Evolutionary conservation across 2,113 vertebrate genomes (phyloP).

Genomic region (Sylvia atricapilla): DNA sequence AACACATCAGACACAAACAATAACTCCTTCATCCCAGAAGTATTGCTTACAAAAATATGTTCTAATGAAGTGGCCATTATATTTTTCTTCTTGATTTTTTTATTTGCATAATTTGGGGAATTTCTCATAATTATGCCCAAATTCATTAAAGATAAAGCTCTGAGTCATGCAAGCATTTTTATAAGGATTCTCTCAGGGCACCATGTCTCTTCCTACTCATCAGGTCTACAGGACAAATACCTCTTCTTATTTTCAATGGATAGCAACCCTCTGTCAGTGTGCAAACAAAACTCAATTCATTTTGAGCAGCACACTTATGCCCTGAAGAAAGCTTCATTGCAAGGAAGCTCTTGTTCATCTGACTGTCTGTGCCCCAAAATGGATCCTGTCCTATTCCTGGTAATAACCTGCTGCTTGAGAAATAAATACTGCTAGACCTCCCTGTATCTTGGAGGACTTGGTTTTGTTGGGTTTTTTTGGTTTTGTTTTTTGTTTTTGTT

Average conservation of each 20-base stretch:
- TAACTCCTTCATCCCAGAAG: background rate
- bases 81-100: background rate
- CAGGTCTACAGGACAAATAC: background rate
- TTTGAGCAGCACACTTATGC: background rate
- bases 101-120: background rate
- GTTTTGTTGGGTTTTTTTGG: too few species aligned
- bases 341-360: background rate
- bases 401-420: background rate
- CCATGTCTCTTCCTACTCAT: background rate
- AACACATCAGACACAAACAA: background rate
- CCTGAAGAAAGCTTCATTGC: background rate
- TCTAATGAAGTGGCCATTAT: background rate
- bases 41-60: background rate
- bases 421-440: background rate
- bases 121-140: background rate
- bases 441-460: background rate
- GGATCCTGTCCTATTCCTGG: background rate
- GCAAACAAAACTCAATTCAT: background rate
- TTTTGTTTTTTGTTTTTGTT: too few species aligned
- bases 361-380: background rate
- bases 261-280: background rate
- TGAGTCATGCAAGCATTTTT: background rate
- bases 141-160: background rate
- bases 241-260: background rate
- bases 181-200: background rate